Evolutionary conservation across 1,140 invertebrate genomes (phyloP).

Genomic region (Heliothis subflexa): DNA sequence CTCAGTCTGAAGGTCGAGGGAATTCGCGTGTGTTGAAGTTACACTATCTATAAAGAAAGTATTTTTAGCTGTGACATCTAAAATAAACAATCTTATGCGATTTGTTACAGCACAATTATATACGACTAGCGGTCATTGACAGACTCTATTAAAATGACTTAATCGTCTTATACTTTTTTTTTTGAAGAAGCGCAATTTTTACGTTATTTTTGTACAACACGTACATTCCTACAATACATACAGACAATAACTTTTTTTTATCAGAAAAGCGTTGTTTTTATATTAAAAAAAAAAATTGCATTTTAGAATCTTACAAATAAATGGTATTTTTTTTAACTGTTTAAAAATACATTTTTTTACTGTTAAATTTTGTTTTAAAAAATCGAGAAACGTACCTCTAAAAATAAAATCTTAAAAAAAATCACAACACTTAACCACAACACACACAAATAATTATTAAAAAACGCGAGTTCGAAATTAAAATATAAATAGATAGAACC

Average conservation of each 20-base stretch:
- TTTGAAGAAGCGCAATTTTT: no score
- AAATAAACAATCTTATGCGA: not conserved
- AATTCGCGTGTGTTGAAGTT: not conserved
- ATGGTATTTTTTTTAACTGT: no score
- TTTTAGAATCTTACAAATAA: no score
- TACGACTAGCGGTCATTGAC: not conserved
- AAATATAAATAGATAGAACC: not conserved
- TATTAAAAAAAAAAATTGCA: no score
- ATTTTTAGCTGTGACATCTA: constrained; percentile 7
- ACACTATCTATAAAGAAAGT: not conserved
- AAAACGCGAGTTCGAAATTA: not conserved
- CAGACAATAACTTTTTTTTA: no score
- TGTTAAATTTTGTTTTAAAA: not conserved
- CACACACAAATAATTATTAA: constrained; percentile 5
- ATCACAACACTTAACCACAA: constrained; percentile 31
- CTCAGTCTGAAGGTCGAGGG: no score
- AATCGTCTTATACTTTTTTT: no score
- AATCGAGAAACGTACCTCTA: not conserved
- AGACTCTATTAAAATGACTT: no score
- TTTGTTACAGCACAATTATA: not conserved
- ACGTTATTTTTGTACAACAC: no score
- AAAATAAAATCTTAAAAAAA: not conserved
- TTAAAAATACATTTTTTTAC: not conserved
- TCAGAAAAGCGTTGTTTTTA: no score
- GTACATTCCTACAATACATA: no score